A percentile compares a stretch with the other conserved stretches of the same genome.
Evolutionary conservation across 2,888 invertebrate genomes (phyloP).

Genomic region (Andrena marginata): DNA sequence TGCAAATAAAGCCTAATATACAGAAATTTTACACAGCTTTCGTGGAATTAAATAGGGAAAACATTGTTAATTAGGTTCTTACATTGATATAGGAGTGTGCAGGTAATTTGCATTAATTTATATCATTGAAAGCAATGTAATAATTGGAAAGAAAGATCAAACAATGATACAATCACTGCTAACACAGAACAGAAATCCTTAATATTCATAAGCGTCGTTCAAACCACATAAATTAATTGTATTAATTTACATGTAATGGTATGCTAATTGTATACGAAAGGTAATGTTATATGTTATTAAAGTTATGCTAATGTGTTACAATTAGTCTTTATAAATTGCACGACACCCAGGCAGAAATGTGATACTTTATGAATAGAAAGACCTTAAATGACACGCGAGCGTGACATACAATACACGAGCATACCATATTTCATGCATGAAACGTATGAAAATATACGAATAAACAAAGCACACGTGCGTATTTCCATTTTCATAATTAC

Average conservation of each 20-base stretch:
- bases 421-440: constrained; percentile 79
- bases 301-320: constrained; percentile 13
- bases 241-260: constrained; percentile 16
- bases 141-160: constrained; percentile 3
- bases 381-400: constrained; percentile 70
- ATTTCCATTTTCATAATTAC: constrained; percentile 9
- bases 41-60: constrained; percentile 24
- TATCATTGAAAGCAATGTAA: neutral
- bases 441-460: constrained; percentile 63
- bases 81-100: constrained; percentile 51
- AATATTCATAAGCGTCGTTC: constrained; percentile 10
- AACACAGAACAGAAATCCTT: neutral
- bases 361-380: constrained; percentile 50
- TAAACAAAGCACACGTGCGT: constrained; percentile 38
- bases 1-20: constrained; percentile 11
- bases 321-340: constrained; percentile 40
- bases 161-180: constrained; percentile 1
- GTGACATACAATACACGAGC: constrained; percentile 75
- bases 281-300: constrained; percentile 9
- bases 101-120: constrained; percentile 26
- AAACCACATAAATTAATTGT: neutral
- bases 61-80: constrained; percentile 28
- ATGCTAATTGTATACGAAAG: neutral
- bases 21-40: neutral
- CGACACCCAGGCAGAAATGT: constrained; percentile 45